Percentiles rank a stretch among this genome's conserved stretches.
Conservation (phyloP, 2,113 vertebrate genomes). For the Recurvirostra avosetta region DNA sequence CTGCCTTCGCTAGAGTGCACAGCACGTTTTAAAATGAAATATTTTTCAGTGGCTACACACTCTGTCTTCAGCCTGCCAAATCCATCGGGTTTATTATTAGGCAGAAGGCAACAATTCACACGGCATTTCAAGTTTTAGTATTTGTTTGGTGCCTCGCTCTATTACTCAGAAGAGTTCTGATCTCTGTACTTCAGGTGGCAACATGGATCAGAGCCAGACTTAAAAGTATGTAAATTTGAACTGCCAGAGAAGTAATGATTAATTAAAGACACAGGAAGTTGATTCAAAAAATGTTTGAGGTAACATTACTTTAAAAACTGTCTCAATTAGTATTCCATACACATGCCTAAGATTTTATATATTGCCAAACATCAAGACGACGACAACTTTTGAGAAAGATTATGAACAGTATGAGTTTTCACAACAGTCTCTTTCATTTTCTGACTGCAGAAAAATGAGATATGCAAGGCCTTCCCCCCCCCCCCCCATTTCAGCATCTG, state of each 20-base stretch:
- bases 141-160: neutral
- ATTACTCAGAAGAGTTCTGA: conserved; percentile 3
- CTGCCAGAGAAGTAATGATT: conserved; percentile 19
- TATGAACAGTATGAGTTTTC: neutral
- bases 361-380: neutral
- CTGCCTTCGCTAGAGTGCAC: neutral
- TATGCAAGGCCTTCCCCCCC: neutral
- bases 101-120: neutral
- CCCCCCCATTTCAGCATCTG: neutral
- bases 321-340: neutral
- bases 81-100: neutral
- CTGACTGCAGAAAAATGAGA: neutral
- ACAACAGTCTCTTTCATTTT: neutral
- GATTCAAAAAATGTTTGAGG: conserved; percentile 20
- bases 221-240: conserved; percentile 5
- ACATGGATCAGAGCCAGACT: conserved; percentile 17
- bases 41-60: neutral
- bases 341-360: neutral
- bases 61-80: neutral
- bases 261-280: conserved; percentile 26
- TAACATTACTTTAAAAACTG: neutral
- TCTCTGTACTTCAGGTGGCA: neutral
- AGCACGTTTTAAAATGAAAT: neutral
- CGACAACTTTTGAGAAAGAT: neutral
- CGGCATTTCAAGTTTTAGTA: neutral